Base-by-base conservation (phyloP, 35 echinoderm and acorn worm species). In the Heliocidaris tuberculata region DNA sequence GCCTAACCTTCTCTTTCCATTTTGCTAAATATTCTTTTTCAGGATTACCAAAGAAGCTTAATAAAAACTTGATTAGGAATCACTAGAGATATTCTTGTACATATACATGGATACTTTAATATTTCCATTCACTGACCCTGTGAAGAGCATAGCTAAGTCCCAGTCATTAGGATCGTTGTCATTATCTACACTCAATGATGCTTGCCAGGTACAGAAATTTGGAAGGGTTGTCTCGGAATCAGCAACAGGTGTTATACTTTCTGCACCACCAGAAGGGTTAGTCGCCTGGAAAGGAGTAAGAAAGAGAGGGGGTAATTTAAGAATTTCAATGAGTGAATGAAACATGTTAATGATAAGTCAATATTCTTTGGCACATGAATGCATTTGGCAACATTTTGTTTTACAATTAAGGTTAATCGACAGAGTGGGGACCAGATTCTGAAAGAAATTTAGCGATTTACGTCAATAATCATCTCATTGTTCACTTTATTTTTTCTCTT, bases 111-210 rank as follows among this genome's bases (percentile, higher is more conserved):
- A 42, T 42, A 42, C 35, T 42, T 42, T 42, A 7, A 78, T 27
- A 27, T 27, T 42, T 78, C 27, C 5, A 27, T 8, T n/a, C 21
- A 78, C 65, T 78, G 87, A 89, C 87, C 87, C 87, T 17, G 31
- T 89, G 35, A 89, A 89, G 87, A 89, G 87, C 32, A 89, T 17
- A n/a, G 87, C 87, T 89, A 89, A 89, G 87, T 89, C 87, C 87
- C 87, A 89, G 87, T 89, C 87, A 9, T 89, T 48, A 15, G 31
- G 87, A 89, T 89, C 47, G 12, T 31, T 89, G 87, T 89, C 87
- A 89, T 89, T 89, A 24, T 89, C 32, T 32, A 47, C 12, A 89
- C 87, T 89, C 10, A 89, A 48, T 15, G 31, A 2, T 10, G 87
- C 87, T 48, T 89, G 87, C 87, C 87, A 89, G 87, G 12, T 89